Evolutionary conservation across 2,797 vertebrate genomes (phyloP), one percentile per base, ranked within the genome.

Genomic region (Chelonia mydas): DNA sequence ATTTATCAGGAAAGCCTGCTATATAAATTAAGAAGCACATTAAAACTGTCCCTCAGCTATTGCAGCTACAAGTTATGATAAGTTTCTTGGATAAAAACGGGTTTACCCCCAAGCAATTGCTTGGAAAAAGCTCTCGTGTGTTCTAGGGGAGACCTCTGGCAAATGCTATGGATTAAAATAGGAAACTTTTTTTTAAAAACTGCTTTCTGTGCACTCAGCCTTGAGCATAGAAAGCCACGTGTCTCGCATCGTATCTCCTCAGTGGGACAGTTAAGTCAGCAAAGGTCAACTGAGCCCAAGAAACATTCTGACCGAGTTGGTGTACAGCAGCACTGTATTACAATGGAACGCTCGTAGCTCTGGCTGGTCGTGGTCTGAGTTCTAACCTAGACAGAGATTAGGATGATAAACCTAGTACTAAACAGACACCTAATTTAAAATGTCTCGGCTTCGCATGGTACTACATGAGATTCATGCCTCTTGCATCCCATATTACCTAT

Each of bases 81-180:
- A 90, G 78, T 7, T 54, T 88, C 89, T 87, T 91, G 94, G 57
- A 90, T 96, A 95, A 92, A 96, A 95, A 96, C 68, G 31, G 91
- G 90, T 54, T 96, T 91, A 95, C 86, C 92, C 61, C 90, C 91
- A 96, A 95, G 93, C 90, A 82, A 96, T 79, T 83, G 89, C 90
- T 96, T 77, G 90, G 91, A 80, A 96, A 88, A 94, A 33, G 1
- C 80, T 92, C 4, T 51, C 45, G 55, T 78, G 89, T 9, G 90
- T 97, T 91, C 86, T 90, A 81, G 3, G 96, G 97, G 90, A 92
- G 84, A 95, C 28, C 1, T n/a, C 94, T 95, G 95, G 94, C 93
- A 95, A 94, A 96, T 37, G 91, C 88, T 96, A 94, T 81, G 92
- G 53, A 84, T 94, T 95, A 90, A 68, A 90, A 89, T 2, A 88